These are phyloP conservation scores for Neuroscelio doddi DNA, from an alignment of 2,888 invertebrate genomes.

Conservation along the genomic window DNA sequence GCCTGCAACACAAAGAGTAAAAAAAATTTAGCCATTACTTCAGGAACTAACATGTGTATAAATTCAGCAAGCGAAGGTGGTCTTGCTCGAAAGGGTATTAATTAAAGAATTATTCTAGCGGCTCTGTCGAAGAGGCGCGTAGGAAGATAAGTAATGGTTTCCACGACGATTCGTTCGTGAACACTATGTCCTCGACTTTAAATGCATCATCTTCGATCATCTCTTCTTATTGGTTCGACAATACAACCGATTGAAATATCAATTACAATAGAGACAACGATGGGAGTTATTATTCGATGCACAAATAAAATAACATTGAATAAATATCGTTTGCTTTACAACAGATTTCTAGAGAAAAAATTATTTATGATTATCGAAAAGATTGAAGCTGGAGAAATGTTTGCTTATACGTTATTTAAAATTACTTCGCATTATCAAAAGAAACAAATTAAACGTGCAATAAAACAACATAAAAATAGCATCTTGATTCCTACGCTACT, in stretches of 20 bases:
- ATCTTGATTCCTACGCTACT: constrained; percentile 14
- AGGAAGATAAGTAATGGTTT: constrained; percentile 66
- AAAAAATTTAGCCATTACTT: constrained; percentile 38
- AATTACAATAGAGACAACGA: constrained; percentile 33
- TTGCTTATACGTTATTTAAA: too few relatives aligned
- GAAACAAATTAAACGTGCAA: constrained; percentile 11
- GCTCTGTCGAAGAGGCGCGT: constrained; percentile 56
- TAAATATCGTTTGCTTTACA: too few relatives aligned
- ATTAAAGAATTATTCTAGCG: constrained; percentile 68
- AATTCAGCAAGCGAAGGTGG: constrained; percentile 45
- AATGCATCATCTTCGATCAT: constrained; percentile 40
- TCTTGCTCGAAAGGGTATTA: constrained; percentile 56
- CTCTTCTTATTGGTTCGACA: too few relatives aligned
- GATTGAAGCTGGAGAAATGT: too few relatives aligned
- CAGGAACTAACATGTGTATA: constrained; percentile 39
- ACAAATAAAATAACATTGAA: not conserved
- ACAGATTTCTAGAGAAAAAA: too few relatives aligned
- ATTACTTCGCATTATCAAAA: constrained; percentile 15
- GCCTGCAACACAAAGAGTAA: constrained; percentile 77
- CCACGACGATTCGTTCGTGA: constrained; percentile 41
- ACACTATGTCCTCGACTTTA: constrained; percentile 26
- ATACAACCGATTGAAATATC: constrained; percentile 43
- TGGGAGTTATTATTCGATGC: constrained; percentile 2
- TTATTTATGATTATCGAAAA: too few relatives aligned
- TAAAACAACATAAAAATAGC: constrained; percentile 14